Conservation (phyloP, 1,140 invertebrate genomes). For the Pseudomyrmex concolor region DNA sequence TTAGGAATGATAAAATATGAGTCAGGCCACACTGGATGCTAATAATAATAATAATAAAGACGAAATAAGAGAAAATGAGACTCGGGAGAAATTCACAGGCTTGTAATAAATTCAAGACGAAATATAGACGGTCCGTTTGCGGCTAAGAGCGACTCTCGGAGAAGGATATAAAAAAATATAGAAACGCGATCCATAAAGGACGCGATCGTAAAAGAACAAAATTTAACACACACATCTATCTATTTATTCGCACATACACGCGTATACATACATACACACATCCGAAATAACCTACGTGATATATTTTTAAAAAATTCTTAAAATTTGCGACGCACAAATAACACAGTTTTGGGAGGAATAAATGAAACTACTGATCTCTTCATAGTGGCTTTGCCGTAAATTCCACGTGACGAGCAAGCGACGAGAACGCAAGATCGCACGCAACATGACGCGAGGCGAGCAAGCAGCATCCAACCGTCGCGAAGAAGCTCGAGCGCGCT, state of each 20-base stretch:
- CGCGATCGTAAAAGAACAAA: constrained; percentile 1
- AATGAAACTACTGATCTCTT: neutral
- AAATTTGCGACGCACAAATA: no score
- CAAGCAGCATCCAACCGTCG: no score
- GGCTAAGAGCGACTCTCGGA: constrained; percentile 45
- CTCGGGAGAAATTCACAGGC: constrained; percentile 70
- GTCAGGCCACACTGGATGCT: constrained; percentile 59
- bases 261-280: neutral
- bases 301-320: no score
- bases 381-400: no score
- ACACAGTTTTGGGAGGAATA: neutral
- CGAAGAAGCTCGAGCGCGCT: neutral
- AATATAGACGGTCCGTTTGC: constrained; percentile 70
- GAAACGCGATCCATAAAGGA: neutral
- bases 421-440: no score
- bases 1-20: constrained; percentile 63
- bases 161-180: constrained; percentile 25
- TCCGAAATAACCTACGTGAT: neutral
- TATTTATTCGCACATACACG: neutral
- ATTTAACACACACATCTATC: constrained; percentile 8
- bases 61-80: constrained; percentile 70
- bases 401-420: no score
- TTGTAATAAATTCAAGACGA: constrained; percentile 72
- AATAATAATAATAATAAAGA: constrained; percentile 74
- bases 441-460: neutral